phyloP scores from a whole-genome alignment of 30 jellyfish, hydroid and myxozoan species.

The Cassiopea xamachana region DNA sequence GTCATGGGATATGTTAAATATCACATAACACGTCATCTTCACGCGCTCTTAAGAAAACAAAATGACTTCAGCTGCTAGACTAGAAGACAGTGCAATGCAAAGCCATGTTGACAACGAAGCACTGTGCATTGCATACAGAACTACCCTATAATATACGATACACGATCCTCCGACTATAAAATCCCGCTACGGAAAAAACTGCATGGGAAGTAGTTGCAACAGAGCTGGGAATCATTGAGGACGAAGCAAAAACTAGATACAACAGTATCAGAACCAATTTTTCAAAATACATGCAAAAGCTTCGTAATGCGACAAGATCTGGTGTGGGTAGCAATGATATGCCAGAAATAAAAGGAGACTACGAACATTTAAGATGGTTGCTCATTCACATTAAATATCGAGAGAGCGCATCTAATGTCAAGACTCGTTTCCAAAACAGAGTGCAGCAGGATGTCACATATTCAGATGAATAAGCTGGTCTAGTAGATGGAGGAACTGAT shows the following conservation, averaged over 20 bases:
- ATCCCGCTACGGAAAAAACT: not conserved
- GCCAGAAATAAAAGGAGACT: not conserved
- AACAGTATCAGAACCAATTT: constrained; percentile 44
- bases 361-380: constrained; percentile 39
- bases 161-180: not conserved
- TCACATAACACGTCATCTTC: not conserved
- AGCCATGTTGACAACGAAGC: constrained; percentile 14
- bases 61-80: not conserved
- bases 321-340: constrained; percentile 53
- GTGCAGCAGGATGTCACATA: not conserved
- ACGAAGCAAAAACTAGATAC: constrained; percentile 29
- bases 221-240: constrained; percentile 4
- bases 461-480: not conserved
- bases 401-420: not conserved
- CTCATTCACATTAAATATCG: not conserved
- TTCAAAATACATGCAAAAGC: constrained; percentile 39
- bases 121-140: constrained; percentile 16
- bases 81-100: not conserved
- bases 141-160: constrained; percentile 15
- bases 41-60: not conserved
- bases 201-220: constrained; percentile 12
- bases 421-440: not conserved
- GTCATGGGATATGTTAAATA: not conserved
- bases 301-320: constrained; percentile 36
- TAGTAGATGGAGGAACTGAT: not conserved